These are phyloP conservation scores for Anastrepha ludens DNA, from an alignment of 1,140 invertebrate species.

Conservation along the genomic window DNA sequence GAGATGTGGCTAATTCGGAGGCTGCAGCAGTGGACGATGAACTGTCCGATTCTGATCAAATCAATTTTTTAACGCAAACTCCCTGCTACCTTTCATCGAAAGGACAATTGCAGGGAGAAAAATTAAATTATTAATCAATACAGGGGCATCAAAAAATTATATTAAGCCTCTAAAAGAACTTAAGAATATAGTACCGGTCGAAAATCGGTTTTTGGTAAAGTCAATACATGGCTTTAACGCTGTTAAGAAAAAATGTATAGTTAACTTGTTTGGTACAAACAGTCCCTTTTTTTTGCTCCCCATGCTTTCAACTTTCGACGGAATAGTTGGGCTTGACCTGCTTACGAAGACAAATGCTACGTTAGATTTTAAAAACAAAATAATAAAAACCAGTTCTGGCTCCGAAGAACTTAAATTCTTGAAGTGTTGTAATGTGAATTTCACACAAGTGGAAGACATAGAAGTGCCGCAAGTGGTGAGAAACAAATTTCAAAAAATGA, in stretches of 20 bases:
- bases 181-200: constrained; percentile 52
- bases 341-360: constrained; percentile 5
- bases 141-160: constrained; percentile 56
- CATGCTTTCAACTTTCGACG: constrained; percentile 33
- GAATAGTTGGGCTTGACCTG: constrained; percentile 38
- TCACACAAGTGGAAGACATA: background rate
- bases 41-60: background rate
- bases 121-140: constrained; percentile 41
- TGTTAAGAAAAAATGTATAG: constrained; percentile 54
- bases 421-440: constrained; percentile 32
- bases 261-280: constrained; percentile 54
- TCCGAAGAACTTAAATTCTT: background rate
- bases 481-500: constrained; percentile 30
- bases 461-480: background rate
- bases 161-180: constrained; percentile 41
- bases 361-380: constrained; percentile 43
- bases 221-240: constrained; percentile 55
- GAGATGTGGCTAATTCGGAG: background rate
- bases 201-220: constrained; percentile 54
- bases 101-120: constrained; percentile 55
- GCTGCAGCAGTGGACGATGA: background rate
- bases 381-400: background rate
- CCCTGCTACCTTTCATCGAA: constrained; percentile 56
- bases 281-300: constrained; percentile 29
- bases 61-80: constrained; percentile 58